Evolutionary conservation across 2,888 invertebrate species (phyloP).

Genomic region (Eumacrocentrus americanus): DNA sequence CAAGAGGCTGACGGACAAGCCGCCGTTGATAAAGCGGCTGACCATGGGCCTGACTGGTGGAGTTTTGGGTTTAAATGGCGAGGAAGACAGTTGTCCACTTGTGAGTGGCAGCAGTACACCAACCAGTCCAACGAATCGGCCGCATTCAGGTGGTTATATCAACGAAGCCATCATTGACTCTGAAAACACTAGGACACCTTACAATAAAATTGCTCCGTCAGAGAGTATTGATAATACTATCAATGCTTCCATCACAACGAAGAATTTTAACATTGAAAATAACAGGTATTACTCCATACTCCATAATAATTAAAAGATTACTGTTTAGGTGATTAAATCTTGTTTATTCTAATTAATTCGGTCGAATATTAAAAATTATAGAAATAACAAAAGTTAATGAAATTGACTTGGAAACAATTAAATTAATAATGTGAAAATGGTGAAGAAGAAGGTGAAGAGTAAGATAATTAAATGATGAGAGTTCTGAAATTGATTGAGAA

Average conservation of each 20-base stretch:
- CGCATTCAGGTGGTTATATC: slow-evolving; percentile 79
- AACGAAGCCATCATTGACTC: slow-evolving; percentile 79
- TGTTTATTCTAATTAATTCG: not conserved
- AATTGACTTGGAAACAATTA: not conserved
- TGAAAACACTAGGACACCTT: slow-evolving; percentile 57
- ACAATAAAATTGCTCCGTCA: slow-evolving; percentile 53
- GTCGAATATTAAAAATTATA: not conserved
- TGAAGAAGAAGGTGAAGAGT: not conserved
- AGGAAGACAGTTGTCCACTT: slow-evolving; percentile 78
- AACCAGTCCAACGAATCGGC: slow-evolving; percentile 69
- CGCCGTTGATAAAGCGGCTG: slow-evolving; percentile 78
- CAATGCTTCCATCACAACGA: slow-evolving; percentile 61
- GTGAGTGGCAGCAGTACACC: slow-evolving; percentile 74
- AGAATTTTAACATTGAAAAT: slow-evolving; percentile 68
- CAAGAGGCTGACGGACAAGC: slow-evolving; percentile 80
- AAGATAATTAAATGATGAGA: not conserved
- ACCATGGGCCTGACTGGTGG: slow-evolving; percentile 73
- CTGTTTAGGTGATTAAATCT: no score
- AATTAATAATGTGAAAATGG: slow-evolving; percentile 1
- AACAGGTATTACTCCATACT: slow-evolving; percentile 59
- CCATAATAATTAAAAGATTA: no score
- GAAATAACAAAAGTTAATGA: not conserved
- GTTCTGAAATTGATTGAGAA: not conserved
- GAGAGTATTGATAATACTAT: slow-evolving; percentile 57
- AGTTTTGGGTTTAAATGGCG: slow-evolving; percentile 62